phyloP scores from a whole-genome alignment of 2,888 invertebrate species.

The Agapostemon virescens region DNA sequence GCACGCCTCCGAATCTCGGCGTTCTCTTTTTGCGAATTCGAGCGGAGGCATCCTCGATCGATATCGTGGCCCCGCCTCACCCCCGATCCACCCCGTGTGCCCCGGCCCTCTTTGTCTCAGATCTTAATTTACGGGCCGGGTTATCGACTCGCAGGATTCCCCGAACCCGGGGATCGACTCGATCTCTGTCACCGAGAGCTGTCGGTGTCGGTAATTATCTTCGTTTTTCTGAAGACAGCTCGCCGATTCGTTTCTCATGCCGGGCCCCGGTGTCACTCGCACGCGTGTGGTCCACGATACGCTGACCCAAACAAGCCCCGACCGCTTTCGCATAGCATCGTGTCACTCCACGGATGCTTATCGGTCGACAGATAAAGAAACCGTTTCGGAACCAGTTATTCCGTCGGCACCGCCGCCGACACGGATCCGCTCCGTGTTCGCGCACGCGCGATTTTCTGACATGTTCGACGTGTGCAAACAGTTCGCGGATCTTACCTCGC shows the following conservation, averaged over 20 bases:
- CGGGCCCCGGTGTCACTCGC: not conserved
- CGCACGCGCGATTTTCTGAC: slow-evolving; percentile 8
- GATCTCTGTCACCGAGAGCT: slow-evolving; percentile 47
- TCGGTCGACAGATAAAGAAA: slow-evolving; percentile 40
- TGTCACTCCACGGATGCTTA: slow-evolving; percentile 25
- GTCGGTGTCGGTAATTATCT: slow-evolving; percentile 52
- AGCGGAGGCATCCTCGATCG: slow-evolving; percentile 58
- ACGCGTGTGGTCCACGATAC: slow-evolving; percentile 37
- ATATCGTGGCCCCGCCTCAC: slow-evolving; percentile 43
- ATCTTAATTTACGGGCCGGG: slow-evolving; percentile 58
- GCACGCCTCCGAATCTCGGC: slow-evolving; percentile 49
- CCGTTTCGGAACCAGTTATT: slow-evolving; percentile 34
- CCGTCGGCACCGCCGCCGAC: not conserved
- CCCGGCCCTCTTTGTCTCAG: slow-evolving; percentile 41
- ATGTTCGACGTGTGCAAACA: not conserved
- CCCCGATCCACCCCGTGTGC: not conserved
- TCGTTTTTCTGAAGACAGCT: slow-evolving; percentile 39
- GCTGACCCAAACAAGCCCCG: slow-evolving; percentile 14
- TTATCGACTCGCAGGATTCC: slow-evolving; percentile 39
- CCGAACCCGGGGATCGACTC: slow-evolving; percentile 19
- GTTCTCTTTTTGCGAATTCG: slow-evolving; percentile 56
- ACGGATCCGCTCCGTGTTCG: no score
- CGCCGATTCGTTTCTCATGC: slow-evolving; percentile 38
- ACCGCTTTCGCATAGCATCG: slow-evolving; percentile 23
- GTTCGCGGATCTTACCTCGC: not conserved